Evolutionary conservation across 1,140 invertebrate species (phyloP).

Genomic region (Armadillidium nasatum): DNA sequence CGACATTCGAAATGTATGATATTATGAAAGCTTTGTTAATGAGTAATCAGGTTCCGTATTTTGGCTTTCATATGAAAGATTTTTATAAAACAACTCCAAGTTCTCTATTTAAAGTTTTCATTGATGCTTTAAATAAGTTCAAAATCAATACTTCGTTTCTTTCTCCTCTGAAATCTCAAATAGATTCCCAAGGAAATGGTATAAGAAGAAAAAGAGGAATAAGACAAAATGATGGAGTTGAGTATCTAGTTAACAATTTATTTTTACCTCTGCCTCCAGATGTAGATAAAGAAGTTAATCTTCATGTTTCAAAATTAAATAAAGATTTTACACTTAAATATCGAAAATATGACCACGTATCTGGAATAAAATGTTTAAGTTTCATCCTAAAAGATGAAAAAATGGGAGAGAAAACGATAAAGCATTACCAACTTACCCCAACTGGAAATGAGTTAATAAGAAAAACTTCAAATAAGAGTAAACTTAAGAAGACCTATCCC

Average conservation of each 20-base stretch:
- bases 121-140: constrained; percentile 39
- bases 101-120: constrained; percentile 35
- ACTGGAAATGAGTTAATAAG: constrained; percentile 28
- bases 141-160: constrained; percentile 41
- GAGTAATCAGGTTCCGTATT: constrained; percentile 39
- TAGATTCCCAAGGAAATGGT: constrained; percentile 28
- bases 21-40: constrained; percentile 39
- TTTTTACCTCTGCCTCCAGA: constrained; percentile 36
- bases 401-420: constrained; percentile 14
- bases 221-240: constrained; percentile 24
- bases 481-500: too few species aligned
- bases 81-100: constrained; percentile 39
- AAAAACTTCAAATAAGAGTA: constrained; percentile 28
- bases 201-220: constrained; percentile 5
- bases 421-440: constrained; percentile 17
- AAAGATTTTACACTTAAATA: constrained; percentile 37
- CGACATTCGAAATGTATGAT: constrained; percentile 39
- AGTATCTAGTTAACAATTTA: constrained; percentile 34
- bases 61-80: constrained; percentile 43
- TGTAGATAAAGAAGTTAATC: constrained; percentile 29
- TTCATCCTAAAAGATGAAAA: constrained; percentile 30
- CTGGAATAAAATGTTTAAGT: constrained; percentile 30
- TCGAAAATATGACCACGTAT: constrained; percentile 28
- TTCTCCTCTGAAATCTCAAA: constrained; percentile 36
- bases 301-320: constrained; percentile 31